Base-by-base conservation (phyloP, 2,797 vertebrate genomes). In the Halcyon leucocephala region DNA sequence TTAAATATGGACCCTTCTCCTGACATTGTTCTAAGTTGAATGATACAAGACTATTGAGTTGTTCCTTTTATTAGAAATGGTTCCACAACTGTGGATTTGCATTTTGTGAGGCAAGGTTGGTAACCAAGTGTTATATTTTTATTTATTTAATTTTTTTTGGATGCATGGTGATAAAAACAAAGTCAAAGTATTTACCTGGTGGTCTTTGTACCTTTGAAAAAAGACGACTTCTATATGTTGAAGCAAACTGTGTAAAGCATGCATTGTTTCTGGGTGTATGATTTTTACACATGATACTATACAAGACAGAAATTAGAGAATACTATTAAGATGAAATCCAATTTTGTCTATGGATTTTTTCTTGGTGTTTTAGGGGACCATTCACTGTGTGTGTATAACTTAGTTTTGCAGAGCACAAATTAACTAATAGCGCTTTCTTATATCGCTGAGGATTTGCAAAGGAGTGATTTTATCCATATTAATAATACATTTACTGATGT, bases 401-500 rank as follows among this genome's bases (percentile, higher is more conserved):
- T 83, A 2, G 4, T 73, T 93, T 84, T 92, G 62, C 8, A 46
- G 46, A 46, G 80, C 81, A 66, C 16, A 39, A 35, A 82, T 52
- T 96, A 94, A 95, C 67, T 64, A 87, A 41, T 39, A 60, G 18
- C 28, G 8, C 73, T 95, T 81, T 97, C 89, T 97, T 92, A 66
- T 62, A 60, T 83, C 79, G 76, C 82, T 84, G 70, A 31, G 72
- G 57, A 71, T 81, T 76, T 90, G 55, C 9, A 39, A 83, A 71
- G 16, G 19, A 13, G 14, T 76, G 14, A 25, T 65, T 94, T 72
- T 64, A 72, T 93, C 69, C 41, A 10, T 93, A 78, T 97, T 97
- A 96, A 93, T 90, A 84, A 94, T 74, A 79, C 42, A 33, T 96
- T 95, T 97, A 58, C 79, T 78, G 60, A 29, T 95, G 19, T n/a